phyloP scores from a whole-genome alignment of 2,888 invertebrate genomes.

The Trimorus sp. region DNA sequence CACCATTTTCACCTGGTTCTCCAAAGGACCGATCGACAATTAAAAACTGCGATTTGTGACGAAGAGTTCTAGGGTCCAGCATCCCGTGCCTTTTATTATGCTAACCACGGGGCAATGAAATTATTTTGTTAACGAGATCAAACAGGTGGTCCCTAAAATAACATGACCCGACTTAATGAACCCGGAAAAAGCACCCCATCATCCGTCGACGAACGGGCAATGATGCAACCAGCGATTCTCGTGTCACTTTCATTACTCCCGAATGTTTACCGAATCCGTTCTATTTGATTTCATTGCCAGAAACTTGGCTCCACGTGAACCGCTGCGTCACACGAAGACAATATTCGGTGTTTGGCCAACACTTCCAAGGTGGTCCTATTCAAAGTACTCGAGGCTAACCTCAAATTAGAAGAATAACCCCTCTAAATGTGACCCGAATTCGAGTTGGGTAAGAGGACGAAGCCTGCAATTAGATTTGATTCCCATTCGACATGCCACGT shows the following conservation, averaged over 20 bases:
- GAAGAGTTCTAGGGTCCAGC: too few relatives aligned
- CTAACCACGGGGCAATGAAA: neutral
- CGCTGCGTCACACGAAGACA: conserved; percentile 47
- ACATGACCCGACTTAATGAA: conserved; percentile 16
- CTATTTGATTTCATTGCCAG: conserved; percentile 41
- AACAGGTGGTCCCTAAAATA: conserved; percentile 31
- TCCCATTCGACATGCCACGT: conserved; percentile 53
- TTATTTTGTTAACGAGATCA: conserved; percentile 14
- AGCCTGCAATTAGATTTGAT: conserved; percentile 58
- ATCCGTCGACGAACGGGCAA: neutral
- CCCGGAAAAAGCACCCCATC: conserved; percentile 21
- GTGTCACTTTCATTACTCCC: conserved; percentile 23
- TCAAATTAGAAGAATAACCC: neutral
- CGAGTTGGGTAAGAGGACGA: conserved; percentile 2
- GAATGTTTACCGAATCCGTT: conserved; percentile 40
- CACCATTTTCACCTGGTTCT: neutral
- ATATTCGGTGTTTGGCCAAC: conserved; percentile 48
- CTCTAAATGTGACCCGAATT: conserved; percentile 24
- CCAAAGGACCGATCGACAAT: too few relatives aligned
- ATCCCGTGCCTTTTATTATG: conserved; percentile 7
- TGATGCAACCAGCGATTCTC: conserved; percentile 15
- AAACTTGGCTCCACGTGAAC: conserved; percentile 16
- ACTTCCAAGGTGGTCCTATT: conserved; percentile 60
- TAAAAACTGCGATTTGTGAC: neutral
- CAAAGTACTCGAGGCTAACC: conserved; percentile 47